These are phyloP conservation scores for Sesia bembeciformis DNA, from an alignment of 2,888 invertebrate species.

Conservation along the genomic window DNA sequence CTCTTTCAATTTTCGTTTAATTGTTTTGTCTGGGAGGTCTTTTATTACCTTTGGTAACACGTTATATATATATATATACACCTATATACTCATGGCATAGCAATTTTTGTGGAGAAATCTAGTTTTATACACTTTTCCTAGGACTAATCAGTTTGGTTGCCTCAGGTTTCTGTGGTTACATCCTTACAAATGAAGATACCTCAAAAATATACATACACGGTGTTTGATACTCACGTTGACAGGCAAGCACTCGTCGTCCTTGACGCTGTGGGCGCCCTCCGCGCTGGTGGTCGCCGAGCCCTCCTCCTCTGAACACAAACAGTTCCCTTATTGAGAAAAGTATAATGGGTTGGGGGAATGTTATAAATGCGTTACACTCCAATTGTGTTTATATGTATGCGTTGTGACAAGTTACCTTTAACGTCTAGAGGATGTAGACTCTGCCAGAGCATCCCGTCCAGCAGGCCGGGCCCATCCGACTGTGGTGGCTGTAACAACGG, in stretches of 20 bases:
- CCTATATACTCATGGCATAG: no score
- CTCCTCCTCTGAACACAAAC: conserved; percentile 42
- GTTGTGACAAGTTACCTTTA: conserved; percentile 36
- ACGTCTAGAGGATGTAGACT: conserved; percentile 60
- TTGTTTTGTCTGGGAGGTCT: no score
- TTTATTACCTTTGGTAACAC: no score
- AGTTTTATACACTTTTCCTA: no score
- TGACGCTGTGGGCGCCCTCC: conserved; percentile 52
- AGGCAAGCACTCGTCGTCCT: conserved; percentile 63
- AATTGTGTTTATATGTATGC: neutral
- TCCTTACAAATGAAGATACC: no score
- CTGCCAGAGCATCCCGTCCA: conserved; percentile 70
- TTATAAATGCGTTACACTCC: neutral
- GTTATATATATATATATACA: no score
- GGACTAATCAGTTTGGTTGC: no score
- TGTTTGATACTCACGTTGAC: conserved; percentile 48
- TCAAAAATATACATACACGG: no score
- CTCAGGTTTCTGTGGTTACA: no score
- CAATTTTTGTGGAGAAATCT: no score
- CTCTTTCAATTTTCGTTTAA: no score
- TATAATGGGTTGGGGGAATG: neutral
- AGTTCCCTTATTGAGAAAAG: neutral
- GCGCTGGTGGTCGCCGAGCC: conserved; percentile 52
- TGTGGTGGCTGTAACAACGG: conserved; percentile 22
- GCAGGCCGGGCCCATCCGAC: conserved; percentile 39